A percentile compares a stretch with the other conserved stretches of the same genome.
Conservation (phyloP, 2,888 invertebrate genomes). For the Polylopha cassiicola region DNA sequence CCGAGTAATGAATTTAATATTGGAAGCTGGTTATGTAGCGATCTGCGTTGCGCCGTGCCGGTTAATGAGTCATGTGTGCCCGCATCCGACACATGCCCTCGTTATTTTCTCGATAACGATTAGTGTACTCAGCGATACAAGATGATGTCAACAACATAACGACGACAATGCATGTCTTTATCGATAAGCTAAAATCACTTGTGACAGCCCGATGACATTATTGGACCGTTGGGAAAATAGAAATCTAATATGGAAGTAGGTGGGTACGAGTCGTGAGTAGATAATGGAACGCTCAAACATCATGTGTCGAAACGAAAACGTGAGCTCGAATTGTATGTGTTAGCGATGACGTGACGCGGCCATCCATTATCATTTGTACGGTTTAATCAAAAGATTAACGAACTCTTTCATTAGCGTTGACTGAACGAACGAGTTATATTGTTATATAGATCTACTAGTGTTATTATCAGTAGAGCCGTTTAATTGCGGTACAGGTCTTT, state of each 20-base stretch:
- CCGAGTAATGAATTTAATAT: conserved; percentile 55
- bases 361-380: conserved; percentile 22
- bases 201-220: conserved; percentile 13
- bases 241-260: conserved; percentile 47
- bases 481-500: conserved; percentile 29
- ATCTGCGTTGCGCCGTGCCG: conserved; percentile 40
- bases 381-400: conserved; percentile 17
- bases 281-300: conserved; percentile 50
- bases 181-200: conserved; percentile 12
- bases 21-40: conserved; percentile 24
- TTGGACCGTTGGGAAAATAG: conserved; percentile 38
- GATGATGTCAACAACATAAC: conserved; percentile 14
- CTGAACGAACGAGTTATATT: conserved; percentile 12
- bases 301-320: conserved; percentile 47
- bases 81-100: conserved; percentile 37
- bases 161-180: conserved; percentile 13
- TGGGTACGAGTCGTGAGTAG: conserved; percentile 37
- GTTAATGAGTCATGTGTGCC: conserved; percentile 47
- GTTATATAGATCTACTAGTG: conserved; percentile 18
- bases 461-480: conserved; percentile 27
- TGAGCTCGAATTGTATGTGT: conserved; percentile 41
- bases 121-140: no score
- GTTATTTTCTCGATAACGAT: no score
- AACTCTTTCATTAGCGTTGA: conserved; percentile 11
- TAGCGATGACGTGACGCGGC: conserved; percentile 28